Evolutionary conservation across 2,113 vertebrate genomes (phyloP).

Genomic region (Penelope pileata): DNA sequence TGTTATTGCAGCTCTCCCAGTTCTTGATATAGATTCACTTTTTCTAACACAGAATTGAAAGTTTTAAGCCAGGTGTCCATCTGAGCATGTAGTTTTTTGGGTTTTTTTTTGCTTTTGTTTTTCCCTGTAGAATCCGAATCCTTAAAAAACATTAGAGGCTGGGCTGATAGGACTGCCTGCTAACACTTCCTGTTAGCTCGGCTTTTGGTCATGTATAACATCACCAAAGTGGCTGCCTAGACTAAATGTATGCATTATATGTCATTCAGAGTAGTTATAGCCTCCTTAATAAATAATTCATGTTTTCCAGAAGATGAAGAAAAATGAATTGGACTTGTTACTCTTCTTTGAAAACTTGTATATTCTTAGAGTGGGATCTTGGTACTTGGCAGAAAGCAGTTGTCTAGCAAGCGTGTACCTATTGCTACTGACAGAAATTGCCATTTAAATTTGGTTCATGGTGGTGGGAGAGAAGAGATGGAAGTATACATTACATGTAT

Average conservation of each 20-base stretch:
- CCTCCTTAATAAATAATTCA: not conserved
- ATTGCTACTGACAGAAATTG: not conserved
- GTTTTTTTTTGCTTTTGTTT: no score
- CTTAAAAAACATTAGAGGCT: not conserved
- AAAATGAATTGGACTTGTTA: not conserved
- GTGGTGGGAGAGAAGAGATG: not conserved
- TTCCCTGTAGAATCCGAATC: not conserved
- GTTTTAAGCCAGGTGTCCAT: not conserved
- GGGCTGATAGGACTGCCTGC: not conserved
- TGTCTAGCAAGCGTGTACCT: not conserved
- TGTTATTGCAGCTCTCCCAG: not conserved
- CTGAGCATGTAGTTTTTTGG: not conserved
- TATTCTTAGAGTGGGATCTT: not conserved
- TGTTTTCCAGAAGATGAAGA: not conserved
- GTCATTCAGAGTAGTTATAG: not conserved
- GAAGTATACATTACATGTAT: not conserved
- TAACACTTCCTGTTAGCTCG: not conserved
- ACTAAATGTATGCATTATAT: accelerated
- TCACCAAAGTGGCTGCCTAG: not conserved
- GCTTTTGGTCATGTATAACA: not conserved
- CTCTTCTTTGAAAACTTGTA: not conserved
- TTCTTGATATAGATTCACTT: not conserved
- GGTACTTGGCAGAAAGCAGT: not conserved
- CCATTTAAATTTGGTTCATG: no score
- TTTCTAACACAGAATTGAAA: not conserved